Evolutionary conservation across 2,797 vertebrate species (phyloP).

Genomic region (Sebastiscus tertius): DNA sequence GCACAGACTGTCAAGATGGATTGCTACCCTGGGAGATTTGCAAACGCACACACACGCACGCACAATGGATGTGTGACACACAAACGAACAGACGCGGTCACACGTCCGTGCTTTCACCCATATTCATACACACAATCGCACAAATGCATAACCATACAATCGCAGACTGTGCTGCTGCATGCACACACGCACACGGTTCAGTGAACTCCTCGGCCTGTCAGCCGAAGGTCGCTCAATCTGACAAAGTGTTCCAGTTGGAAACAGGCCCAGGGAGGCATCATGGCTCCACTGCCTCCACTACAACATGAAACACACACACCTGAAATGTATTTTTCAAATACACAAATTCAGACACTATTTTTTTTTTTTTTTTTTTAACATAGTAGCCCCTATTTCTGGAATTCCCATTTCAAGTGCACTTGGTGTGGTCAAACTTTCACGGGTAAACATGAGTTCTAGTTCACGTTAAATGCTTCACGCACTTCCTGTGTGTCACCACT

Average conservation of each 20-base stretch:
- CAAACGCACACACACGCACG: slow-evolving; percentile 30
- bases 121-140: slow-evolving; percentile 66
- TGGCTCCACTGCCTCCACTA: slow-evolving; percentile 51
- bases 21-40: slow-evolving; percentile 72
- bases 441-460: neutral
- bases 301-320: slow-evolving; percentile 30
- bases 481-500: neutral
- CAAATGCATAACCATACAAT: slow-evolving; percentile 73
- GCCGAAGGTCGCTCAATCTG: slow-evolving; percentile 77
- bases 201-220: slow-evolving; percentile 78
- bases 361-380: neutral
- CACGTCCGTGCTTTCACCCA: slow-evolving; percentile 61
- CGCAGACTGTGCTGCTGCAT: slow-evolving; percentile 31
- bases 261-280: slow-evolving; percentile 64
- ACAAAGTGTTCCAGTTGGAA: slow-evolving; percentile 78
- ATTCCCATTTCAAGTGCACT: neutral
- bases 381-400: neutral
- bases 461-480: neutral
- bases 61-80: slow-evolving; percentile 37
- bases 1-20: slow-evolving; percentile 79
- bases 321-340: slow-evolving; percentile 19
- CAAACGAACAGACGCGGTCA: slow-evolving; percentile 50
- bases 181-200: slow-evolving; percentile 59
- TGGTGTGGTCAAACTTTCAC: neutral
- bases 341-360: neutral